Percentiles rank a stretch among this genome's conserved stretches.
Evolutionary conservation across 2,113 vertebrate genomes (phyloP).

Genomic region (Oncorhynchus nerka): DNA sequence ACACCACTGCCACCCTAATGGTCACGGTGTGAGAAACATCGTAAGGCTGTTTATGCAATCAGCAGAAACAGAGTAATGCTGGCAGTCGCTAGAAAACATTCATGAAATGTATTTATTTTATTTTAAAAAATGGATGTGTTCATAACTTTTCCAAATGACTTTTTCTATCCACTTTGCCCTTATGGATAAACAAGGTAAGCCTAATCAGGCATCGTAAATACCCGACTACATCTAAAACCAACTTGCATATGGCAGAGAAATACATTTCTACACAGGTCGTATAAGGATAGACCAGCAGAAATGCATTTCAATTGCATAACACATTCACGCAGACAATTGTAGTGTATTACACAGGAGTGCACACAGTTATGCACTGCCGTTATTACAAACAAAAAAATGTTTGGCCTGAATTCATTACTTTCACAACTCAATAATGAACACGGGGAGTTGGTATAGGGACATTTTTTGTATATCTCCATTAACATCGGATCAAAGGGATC

Average conservation of each 20-base stretch:
- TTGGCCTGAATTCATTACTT: conserved; percentile 3
- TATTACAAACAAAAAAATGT: not conserved
- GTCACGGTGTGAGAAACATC: not conserved
- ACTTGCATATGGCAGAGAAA: not conserved
- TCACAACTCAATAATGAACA: conserved; percentile 17
- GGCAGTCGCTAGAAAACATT: not conserved
- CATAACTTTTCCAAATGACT: too few species aligned
- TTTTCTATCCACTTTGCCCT: too few species aligned
- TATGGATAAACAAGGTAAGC: too few species aligned
- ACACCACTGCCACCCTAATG: not conserved
- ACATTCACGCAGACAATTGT: not conserved
- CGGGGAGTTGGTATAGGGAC: not conserved
- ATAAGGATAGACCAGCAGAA: too few species aligned
- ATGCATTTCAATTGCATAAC: not conserved
- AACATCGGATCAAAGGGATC: conserved; percentile 62
- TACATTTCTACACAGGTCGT: too few species aligned
- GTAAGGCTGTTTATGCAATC: not conserved
- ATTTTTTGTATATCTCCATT: conserved; percentile 47
- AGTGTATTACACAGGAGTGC: too few species aligned
- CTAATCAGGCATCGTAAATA: not conserved
- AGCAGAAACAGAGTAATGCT: not conserved
- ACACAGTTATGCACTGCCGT: not conserved
- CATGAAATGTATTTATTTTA: not conserved
- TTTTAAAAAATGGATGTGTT: too few species aligned
- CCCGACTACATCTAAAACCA: not conserved